These are phyloP conservation scores for Parauchenoglanis punctatus DNA, from an alignment of 2,797 vertebrate genomes.

Conservation along the genomic window DNA sequence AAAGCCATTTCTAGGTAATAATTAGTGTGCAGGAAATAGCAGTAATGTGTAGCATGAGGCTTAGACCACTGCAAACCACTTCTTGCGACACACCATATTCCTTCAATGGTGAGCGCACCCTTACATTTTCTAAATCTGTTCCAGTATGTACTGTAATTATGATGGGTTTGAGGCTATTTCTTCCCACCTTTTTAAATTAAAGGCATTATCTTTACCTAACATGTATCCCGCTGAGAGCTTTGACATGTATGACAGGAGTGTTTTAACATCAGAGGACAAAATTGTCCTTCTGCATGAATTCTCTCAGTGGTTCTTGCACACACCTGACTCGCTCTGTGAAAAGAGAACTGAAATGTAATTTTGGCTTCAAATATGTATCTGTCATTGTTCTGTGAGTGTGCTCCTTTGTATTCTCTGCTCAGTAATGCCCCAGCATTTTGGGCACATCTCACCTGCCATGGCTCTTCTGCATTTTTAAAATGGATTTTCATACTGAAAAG, in stretches of 20 bases:
- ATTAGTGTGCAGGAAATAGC: not conserved
- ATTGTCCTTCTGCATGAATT: constrained; percentile 21
- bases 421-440: constrained; percentile 14
- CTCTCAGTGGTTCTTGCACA: not conserved
- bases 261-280: constrained; percentile 30
- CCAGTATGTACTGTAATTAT: constrained; percentile 31
- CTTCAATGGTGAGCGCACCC: not conserved
- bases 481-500: constrained; percentile 4
- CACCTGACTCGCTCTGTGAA: not conserved
- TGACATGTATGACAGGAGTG: constrained; percentile 28
- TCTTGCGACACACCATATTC: not conserved
- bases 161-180: constrained; percentile 31
- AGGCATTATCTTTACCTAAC: constrained; percentile 37
- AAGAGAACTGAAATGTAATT: constrained; percentile 40
- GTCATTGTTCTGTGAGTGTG: constrained; percentile 25
- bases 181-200: constrained; percentile 40
- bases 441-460: constrained; percentile 7
- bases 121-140: not conserved
- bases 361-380: constrained; percentile 41
- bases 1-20: not conserved
- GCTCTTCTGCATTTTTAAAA: not conserved
- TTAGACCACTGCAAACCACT: not conserved
- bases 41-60: not conserved
- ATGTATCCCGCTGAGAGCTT: not conserved
- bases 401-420: constrained; percentile 15